Percentiles rank a stretch among this genome's conserved stretches.
These are phyloP conservation scores for Mactromeris polynyma DNA, from an alignment of 2,888 invertebrate species.

Conservation along the genomic window DNA sequence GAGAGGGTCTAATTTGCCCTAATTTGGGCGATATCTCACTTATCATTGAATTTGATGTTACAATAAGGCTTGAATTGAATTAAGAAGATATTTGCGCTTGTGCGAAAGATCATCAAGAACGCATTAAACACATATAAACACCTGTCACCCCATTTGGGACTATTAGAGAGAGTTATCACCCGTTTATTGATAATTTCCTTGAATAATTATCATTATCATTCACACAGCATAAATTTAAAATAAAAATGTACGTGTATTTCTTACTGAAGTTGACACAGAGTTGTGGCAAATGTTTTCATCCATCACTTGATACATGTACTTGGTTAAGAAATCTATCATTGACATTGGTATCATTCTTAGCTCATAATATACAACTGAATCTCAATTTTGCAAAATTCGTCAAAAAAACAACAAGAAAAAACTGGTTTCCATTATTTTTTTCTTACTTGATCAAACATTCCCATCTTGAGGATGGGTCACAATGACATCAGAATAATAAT, in stretches of 20 bases:
- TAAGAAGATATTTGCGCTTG: conserved; percentile 59
- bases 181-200: conserved; percentile 16
- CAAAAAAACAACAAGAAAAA: too few species aligned
- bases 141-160: conserved; percentile 54
- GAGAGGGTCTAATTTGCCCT: conserved; percentile 63
- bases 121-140: conserved; percentile 55
- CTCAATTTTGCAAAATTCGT: too few species aligned
- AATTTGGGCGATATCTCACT: conserved; percentile 64
- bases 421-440: too few species aligned
- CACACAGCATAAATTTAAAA: background rate
- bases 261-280: background rate
- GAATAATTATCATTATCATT: conserved; percentile 24
- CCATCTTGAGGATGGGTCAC: background rate
- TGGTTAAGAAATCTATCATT: too few species aligned
- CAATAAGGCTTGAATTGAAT: conserved; percentile 65
- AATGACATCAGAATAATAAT: conserved; percentile 1
- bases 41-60: conserved; percentile 56
- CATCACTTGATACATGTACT: too few species aligned
- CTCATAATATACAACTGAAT: too few species aligned
- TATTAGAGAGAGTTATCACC: conserved; percentile 1
- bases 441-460: background rate
- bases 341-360: too few species aligned
- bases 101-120: conserved; percentile 39
- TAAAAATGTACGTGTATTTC: background rate
- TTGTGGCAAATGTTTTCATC: background rate